These are phyloP conservation scores for Halcyon chelicuti DNA, from an alignment of 2,797 vertebrate species.

Conservation along the genomic window DNA sequence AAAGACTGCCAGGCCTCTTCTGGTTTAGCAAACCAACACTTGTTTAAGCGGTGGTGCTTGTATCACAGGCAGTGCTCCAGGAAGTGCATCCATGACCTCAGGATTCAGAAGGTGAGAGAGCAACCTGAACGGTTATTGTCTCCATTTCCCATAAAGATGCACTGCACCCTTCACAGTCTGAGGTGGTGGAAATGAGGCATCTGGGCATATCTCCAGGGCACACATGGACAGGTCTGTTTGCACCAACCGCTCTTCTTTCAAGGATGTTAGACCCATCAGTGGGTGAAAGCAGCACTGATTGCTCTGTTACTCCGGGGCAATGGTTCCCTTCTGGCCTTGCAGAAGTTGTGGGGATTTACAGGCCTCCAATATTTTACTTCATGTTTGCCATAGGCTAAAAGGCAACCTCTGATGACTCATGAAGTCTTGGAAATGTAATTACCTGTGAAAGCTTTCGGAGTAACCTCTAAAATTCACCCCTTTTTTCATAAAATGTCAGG, in stretches of 20 bases:
- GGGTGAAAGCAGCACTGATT: background rate
- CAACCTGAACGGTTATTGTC: background rate
- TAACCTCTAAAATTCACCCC: background rate
- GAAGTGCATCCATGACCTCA: background rate
- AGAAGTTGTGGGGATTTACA: background rate
- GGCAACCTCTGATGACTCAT: background rate
- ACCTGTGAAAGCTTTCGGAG: background rate
- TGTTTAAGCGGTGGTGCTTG: background rate
- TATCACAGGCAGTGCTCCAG: background rate
- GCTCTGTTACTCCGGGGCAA: background rate
- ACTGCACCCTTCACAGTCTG: background rate
- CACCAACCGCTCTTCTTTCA: background rate
- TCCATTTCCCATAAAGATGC: rapidly evolving
- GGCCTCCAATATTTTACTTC: background rate
- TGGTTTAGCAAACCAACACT: background rate
- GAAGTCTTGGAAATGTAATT: background rate
- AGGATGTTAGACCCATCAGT: no score
- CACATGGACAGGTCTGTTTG: background rate
- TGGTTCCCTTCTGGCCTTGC: background rate
- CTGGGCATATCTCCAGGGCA: no score
- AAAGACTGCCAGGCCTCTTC: background rate
- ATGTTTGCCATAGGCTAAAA: background rate
- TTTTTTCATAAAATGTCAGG: slow-evolving; percentile 12
- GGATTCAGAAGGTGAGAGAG: background rate
- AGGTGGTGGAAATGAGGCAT: background rate